Evolutionary conservation across 2,113 vertebrate genomes (phyloP), one percentile per base, ranked within the genome.

Genomic region (Hippolais icterina): DNA sequence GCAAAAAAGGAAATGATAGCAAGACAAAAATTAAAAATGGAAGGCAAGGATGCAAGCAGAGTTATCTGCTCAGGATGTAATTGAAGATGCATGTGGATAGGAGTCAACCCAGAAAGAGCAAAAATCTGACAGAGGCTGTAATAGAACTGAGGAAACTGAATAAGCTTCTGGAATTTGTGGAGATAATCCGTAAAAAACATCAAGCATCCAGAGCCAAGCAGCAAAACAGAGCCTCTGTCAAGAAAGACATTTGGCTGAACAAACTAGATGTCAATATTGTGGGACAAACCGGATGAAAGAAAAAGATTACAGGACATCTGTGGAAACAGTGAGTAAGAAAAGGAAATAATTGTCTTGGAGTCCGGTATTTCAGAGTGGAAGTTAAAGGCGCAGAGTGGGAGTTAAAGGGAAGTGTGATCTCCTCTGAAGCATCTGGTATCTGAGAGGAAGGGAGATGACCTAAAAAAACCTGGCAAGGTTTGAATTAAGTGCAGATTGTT

Each of bases 11-110:
- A 92, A 95, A 78, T 87, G 56, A 47, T 56, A 89, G 80, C 4
- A 7, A 93, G 89, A 68, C 39, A 92, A 94, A 96, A 89, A 92
- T 83, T 2, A 15, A 21, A 52, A 60, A 71, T 89, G 83, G 64
- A 90, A 92, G 60, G 52, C 94, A 84, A 78, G 47, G 56, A 81
- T 87, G 60, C 76, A 80, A 83, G 81, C 47, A 83, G 83, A 95
- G 83, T 90, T 94, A 89, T 52, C 80, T 75, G 42, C 64, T 93
- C 76, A 82, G 89, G 56, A 91, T 61, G 52, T 89, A 94, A 94
- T 5, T 87, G 91, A 77, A 81, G 83, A 78, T 78, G 69, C 12
- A 42, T 59, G 72, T 70, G 69, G 52, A 83, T 84, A 60, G 28
- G 35, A 68, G 56, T 84, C 8, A 21, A 53, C 49, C 33, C 72